Percentiles rank a stretch among this genome's conserved stretches.
Evolutionary conservation across 2,888 invertebrate genomes (phyloP).

Genomic region (Limenitis camilla): DNA sequence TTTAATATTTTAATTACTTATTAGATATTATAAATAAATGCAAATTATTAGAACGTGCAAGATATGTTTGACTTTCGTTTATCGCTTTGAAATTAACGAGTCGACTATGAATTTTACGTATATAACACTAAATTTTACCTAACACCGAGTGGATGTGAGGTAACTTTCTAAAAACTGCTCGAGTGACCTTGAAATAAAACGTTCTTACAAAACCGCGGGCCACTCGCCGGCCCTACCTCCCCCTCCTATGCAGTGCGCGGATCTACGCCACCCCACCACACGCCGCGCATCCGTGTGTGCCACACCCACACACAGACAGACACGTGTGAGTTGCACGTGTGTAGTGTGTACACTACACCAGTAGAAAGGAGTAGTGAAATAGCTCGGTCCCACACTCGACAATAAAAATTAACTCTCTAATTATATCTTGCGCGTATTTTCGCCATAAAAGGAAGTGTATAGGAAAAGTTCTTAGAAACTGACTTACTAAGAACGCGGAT

Average conservation of each 20-base stretch:
- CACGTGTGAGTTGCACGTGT: slow-evolving; percentile 29
- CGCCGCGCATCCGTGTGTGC: slow-evolving; percentile 36
- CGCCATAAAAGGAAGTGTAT: slow-evolving; percentile 17
- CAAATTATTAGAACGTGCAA: too few relatives aligned
- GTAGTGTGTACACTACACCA: slow-evolving; percentile 34
- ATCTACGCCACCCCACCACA: slow-evolving; percentile 54
- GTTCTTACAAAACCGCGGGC: slow-evolving; percentile 72
- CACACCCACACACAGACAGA: slow-evolving; percentile 30
- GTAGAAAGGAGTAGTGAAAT: slow-evolving; percentile 65
- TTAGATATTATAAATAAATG: too few relatives aligned
- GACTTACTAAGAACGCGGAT: slow-evolving; percentile 26
- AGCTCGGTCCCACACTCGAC: slow-evolving; percentile 40
- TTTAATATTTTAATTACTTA: too few relatives aligned
- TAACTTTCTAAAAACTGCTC: slow-evolving; percentile 75
- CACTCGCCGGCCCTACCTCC: slow-evolving; percentile 60
- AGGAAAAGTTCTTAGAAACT: slow-evolving; percentile 22
- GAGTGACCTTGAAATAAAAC: slow-evolving; percentile 74
- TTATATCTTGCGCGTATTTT: slow-evolving; percentile 16
- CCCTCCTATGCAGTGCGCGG: slow-evolving; percentile 46
- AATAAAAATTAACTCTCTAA: slow-evolving; percentile 15
- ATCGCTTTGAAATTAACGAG: slow-evolving; percentile 2
- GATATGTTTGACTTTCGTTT: too few relatives aligned
- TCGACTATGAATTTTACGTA: slow-evolving; percentile 4
- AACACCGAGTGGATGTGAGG: slow-evolving; percentile 52
- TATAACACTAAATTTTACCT: slow-evolving; percentile 44